phyloP scores from a whole-genome alignment of 1,140 invertebrate species.

The Bombyx mori region DNA sequence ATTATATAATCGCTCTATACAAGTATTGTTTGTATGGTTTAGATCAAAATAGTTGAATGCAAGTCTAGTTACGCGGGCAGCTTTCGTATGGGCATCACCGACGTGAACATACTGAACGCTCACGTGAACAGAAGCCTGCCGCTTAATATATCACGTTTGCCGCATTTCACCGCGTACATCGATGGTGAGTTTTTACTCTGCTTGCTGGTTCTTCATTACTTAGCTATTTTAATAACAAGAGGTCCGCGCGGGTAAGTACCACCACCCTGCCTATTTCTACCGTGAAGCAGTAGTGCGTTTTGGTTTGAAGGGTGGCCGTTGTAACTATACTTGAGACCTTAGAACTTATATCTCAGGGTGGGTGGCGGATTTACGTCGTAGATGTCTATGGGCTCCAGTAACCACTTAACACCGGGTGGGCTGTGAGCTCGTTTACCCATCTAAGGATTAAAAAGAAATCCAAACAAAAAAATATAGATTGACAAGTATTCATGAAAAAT shows the following conservation, averaged over 20 bases:
- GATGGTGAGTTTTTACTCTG: conserved; percentile 65
- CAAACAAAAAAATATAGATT: not conserved
- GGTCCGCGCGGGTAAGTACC: not conserved
- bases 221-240: not conserved
- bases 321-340: too few species aligned
- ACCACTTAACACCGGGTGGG: too few species aligned
- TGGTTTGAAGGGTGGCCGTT: too few species aligned
- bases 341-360: too few species aligned
- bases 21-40: conserved; percentile 1
- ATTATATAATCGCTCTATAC: too few species aligned
- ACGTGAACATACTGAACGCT: conserved; percentile 75
- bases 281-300: too few species aligned
- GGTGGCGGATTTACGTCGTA: too few species aligned
- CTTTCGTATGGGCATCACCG: conserved; percentile 83
- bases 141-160: conserved; percentile 71
- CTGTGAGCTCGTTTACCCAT: too few species aligned
- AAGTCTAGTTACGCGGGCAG: conserved; percentile 80
- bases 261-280: too few species aligned
- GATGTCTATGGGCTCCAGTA: too few species aligned
- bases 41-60: conserved; percentile 58
- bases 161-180: conserved; percentile 76
- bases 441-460: not conserved
- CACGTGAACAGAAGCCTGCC: conserved; percentile 74
- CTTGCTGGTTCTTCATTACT: not conserved
- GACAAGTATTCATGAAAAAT: too few species aligned